Evolutionary conservation across 2,888 invertebrate genomes (phyloP), one percentile per base, ranked within the genome.

Genomic region (Monopis laevigella): DNA sequence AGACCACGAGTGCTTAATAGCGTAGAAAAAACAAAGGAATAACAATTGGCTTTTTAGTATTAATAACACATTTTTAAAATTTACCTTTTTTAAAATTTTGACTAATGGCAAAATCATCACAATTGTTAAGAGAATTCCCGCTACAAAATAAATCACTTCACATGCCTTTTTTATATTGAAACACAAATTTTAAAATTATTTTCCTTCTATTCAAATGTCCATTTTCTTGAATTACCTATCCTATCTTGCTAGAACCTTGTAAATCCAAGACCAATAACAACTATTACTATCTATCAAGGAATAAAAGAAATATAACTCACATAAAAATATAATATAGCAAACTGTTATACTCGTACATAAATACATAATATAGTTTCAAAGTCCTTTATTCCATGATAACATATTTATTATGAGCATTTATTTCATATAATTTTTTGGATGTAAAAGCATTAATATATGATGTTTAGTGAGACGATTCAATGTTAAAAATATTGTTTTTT

Each of bases 101-200:
- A 75, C 74, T 77, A 71, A 70, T 77, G 78, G 78, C 78, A 78
- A 78, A 73, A 68, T 70, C 71, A 63, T 62, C 69, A 72, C 78
- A 78, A 78, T 78, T 78, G 77, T 78, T 78, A 78, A 77, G 75
- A 71, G 36, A 35, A 21, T 18, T 21, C 36, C 36, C 19, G 36
- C 36, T 36, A 36, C 21, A 11, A 34, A 32, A 17, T 32, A 7
- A 32, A 32, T 32, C 32, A 32, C 32, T 10, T 32, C 32, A 32
- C 32, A 16, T 13, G 32, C 32, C 32, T 32, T 32, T 32, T 32
- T 32, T 14, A n/a, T n/a, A 17, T 7, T 32, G n/a, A 32, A 32
- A 32, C 32, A 32, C 32, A 16, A n/a, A 32, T 32, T 32, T 32
- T 32, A 7, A 13, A 32, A n/a, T 32, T 32, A 32, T 32, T 32